These are phyloP conservation scores for Delphinapterus leucas DNA, from an alignment of 2,113 vertebrate genomes.

Conservation along the genomic window DNA sequence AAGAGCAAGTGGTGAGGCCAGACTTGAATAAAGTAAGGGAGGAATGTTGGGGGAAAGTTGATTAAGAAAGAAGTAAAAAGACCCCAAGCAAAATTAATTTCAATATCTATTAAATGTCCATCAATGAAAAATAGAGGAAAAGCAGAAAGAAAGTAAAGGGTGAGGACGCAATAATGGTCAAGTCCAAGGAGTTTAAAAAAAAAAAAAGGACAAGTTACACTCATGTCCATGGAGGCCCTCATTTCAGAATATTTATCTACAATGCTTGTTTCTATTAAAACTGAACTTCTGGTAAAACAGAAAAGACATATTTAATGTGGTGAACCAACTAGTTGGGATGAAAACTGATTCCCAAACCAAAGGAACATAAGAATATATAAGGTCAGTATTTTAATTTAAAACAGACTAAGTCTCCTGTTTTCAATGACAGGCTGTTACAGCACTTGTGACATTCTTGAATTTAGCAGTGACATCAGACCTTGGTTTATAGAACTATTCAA, in stretches of 20 bases:
- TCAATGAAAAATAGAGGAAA: background rate
- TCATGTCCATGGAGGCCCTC: background rate
- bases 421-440: background rate
- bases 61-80: background rate
- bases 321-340: background rate
- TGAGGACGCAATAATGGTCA: background rate
- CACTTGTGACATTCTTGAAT: background rate
- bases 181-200: background rate
- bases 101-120: background rate
- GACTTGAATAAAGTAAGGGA: background rate
- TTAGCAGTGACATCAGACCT: conserved; percentile 5
- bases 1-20: background rate
- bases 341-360: conserved; percentile 30
- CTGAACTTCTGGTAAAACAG: background rate
- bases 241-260: background rate
- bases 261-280: background rate
- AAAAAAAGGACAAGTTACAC: background rate
- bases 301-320: background rate
- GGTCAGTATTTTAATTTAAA: background rate
- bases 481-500: background rate
- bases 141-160: background rate
- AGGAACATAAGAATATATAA: background rate
- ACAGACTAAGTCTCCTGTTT: background rate
- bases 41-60: background rate
- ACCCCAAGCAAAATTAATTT: background rate